Conservation (phyloP, 1,140 invertebrate species). For the Epicauta chinensis region DNA sequence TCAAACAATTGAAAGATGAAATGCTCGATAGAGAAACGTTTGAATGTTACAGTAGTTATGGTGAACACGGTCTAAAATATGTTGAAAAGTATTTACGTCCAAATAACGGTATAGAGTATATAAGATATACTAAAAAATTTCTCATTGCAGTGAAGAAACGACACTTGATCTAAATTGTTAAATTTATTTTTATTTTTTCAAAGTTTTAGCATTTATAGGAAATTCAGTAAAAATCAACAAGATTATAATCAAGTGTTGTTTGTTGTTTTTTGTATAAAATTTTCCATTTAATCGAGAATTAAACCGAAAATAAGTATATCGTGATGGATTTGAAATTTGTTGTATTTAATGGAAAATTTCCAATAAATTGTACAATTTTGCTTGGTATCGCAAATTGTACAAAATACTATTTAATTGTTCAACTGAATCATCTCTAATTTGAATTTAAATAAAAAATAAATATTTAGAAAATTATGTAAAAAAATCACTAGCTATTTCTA, state of each 20-base stretch:
- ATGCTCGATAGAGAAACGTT: slow-evolving; percentile 57
- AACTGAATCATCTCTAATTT: background rate
- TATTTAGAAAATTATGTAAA: slow-evolving; percentile 10
- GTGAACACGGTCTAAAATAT: slow-evolving; percentile 63
- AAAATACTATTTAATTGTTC: too few relatives aligned
- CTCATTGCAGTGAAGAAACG: slow-evolving; percentile 42
- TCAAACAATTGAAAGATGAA: slow-evolving; percentile 64
- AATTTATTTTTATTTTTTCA: background rate
- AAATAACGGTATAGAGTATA: slow-evolving; percentile 46
- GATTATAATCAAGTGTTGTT: background rate
- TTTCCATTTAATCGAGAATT: background rate
- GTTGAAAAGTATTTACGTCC: slow-evolving; percentile 67
- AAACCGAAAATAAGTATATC: background rate
- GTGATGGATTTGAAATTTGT: background rate
- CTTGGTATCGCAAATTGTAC: too few relatives aligned
- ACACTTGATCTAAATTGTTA: slow-evolving; percentile 11
- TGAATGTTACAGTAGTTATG: slow-evolving; percentile 58
- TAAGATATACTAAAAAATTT: slow-evolving; percentile 37
- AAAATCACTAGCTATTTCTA: slow-evolving; percentile 42
- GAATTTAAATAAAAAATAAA: background rate
- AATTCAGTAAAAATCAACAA: background rate
- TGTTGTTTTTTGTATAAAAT: background rate
- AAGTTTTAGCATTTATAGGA: background rate
- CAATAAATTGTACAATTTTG: too few relatives aligned
- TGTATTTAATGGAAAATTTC: background rate